These are phyloP conservation scores for Prochilodus magdalenae DNA, from an alignment of 2,113 vertebrate genomes.

Conservation along the genomic window DNA sequence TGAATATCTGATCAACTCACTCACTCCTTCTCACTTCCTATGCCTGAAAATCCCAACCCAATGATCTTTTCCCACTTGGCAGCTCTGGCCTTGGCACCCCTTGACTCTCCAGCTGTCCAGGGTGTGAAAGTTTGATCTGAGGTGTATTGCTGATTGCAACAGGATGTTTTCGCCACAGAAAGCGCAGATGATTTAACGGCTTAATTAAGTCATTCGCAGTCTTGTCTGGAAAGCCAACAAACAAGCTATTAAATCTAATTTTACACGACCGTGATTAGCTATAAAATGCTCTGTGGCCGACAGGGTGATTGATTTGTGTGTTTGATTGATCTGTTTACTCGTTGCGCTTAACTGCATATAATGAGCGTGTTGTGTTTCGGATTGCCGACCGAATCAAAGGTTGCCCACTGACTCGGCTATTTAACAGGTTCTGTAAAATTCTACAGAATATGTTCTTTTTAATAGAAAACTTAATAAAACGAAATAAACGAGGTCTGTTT, in stretches of 20 bases:
- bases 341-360: neutral
- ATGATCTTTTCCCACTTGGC: too few relatives aligned
- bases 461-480: neutral
- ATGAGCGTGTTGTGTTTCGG: neutral
- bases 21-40: too few relatives aligned
- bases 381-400: neutral
- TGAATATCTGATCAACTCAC: too few relatives aligned
- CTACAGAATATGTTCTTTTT: too few relatives aligned
- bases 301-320: neutral
- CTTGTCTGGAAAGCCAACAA: conserved; percentile 4
- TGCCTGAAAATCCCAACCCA: too few relatives aligned
- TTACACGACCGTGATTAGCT: conserved; percentile 9
- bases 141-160: neutral
- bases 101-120: neutral
- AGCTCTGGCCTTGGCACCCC: too few relatives aligned
- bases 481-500: too few relatives aligned
- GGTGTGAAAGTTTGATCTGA: conserved; percentile 23
- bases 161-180: neutral
- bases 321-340: neutral
- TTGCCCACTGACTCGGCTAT: too few relatives aligned
- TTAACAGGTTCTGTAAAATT: neutral
- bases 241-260: neutral
- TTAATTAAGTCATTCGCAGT: neutral
- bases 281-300: neutral
- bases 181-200: neutral